Conservation (phyloP, 1,140 invertebrate species). For the Drosophila pandora region DNA sequence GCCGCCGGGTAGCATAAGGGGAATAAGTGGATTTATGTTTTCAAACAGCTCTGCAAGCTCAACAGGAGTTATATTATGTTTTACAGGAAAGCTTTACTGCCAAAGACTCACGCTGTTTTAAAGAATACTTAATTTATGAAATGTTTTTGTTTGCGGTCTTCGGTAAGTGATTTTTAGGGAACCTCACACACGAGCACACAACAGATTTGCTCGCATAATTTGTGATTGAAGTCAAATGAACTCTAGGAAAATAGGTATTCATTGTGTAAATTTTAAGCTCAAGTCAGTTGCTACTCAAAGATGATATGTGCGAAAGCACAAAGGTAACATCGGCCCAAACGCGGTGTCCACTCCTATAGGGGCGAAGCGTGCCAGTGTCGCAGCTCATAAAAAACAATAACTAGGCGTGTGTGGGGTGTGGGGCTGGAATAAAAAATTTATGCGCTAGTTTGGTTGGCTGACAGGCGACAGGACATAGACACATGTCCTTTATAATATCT, state of each 20-base stretch:
- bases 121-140: background rate
- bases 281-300: too few relatives aligned
- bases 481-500: conserved; percentile 68
- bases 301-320: too few relatives aligned
- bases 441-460: conserved; percentile 46
- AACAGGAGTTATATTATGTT: background rate
- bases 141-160: background rate
- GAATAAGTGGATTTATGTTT: background rate
- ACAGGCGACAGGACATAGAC: conserved; percentile 65
- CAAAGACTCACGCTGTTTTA: background rate
- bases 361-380: conserved; percentile 49
- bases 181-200: too few relatives aligned
- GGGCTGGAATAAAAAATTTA: conserved; percentile 74
- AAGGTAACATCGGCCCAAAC: too few relatives aligned
- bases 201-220: too few relatives aligned
- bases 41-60: background rate
- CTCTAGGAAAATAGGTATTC: too few relatives aligned
- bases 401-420: conserved; percentile 36
- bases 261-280: too few relatives aligned
- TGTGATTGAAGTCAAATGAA: too few relatives aligned
- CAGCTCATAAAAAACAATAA: conserved; percentile 80
- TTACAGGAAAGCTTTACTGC: background rate
- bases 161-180: too few relatives aligned
- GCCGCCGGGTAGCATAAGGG: too few relatives aligned
- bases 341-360: background rate